Conservation (phyloP, 2,113 vertebrate species). For the Salvelinus alpinus region DNA sequence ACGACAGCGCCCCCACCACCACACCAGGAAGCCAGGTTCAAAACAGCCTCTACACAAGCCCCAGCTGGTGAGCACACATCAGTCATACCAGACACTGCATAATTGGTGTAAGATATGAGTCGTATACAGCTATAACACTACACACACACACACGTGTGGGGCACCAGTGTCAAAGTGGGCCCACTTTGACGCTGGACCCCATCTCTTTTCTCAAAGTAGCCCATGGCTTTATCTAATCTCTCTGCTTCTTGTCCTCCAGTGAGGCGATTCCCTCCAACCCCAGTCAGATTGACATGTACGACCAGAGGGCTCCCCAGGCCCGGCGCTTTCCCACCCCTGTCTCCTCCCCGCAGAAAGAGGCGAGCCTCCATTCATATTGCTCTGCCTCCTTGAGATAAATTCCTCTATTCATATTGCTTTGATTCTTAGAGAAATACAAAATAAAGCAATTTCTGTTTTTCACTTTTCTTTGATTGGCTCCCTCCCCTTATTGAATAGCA, state of each 20-base stretch:
- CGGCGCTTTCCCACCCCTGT: constrained; percentile 84
- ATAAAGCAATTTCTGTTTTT: neutral
- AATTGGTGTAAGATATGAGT: neutral
- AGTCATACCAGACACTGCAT: too few relatives aligned
- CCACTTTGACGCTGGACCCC: too few relatives aligned
- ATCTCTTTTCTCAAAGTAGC: too few relatives aligned
- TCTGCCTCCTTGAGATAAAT: neutral
- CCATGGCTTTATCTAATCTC: too few relatives aligned
- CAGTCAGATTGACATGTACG: constrained; percentile 87
- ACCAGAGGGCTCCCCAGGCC: constrained; percentile 89
- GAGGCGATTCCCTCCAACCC: constrained; percentile 87
- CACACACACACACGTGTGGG: neutral
- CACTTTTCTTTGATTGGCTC: neutral
- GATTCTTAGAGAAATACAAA: neutral
- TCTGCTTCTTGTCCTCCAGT: constrained; percentile 62
- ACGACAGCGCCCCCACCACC: constrained; percentile 79
- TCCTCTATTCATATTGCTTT: neutral
- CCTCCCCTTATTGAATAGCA: constrained; percentile 7
- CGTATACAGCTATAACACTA: neutral
- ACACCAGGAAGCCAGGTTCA: constrained; percentile 78
- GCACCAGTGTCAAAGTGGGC: neutral
- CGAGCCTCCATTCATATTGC: constrained; percentile 45
- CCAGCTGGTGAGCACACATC: constrained; percentile 78
- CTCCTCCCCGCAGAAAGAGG: constrained; percentile 94
- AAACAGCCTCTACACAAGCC: constrained; percentile 89